Base-by-base conservation (phyloP, 1,140 invertebrate genomes). In the Armadillidium nasatum region DNA sequence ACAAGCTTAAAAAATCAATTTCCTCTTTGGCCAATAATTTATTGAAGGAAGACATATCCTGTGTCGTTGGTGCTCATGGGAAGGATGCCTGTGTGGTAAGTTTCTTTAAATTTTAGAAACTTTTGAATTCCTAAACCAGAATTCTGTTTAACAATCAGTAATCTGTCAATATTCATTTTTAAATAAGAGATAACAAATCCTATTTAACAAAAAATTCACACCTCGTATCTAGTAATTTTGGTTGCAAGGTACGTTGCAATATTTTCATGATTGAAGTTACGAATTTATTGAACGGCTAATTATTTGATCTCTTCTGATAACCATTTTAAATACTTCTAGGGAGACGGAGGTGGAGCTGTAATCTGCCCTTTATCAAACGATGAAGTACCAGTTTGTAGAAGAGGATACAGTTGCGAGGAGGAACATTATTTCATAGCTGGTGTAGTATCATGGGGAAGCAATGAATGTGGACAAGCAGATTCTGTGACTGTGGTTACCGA, bases 71-170 rank as follows among this genome's bases (percentile, higher is more conserved):
- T 15, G 71, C 44, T 7, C 69, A 73, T 73, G 77, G 77, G 10
- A 71, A 74, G 7, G 77, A 78, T 78, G 77, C 77, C 11, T 78
- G 77, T 66, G 50, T 76, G n/a, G 77, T 78, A 76, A 78, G 77
- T 72, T 43, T 7, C 23, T 23, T 11, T 68, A 33, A n/a, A n/a
- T n/a, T n/a, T n/a, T n/a, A n/a, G n/a, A n/a, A n/a, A n/a, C n/a
- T n/a, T n/a, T n/a, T n/a, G n/a, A n/a, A n/a, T n/a, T n/a, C n/a
- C n/a, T n/a, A n/a, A n/a, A n/a, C n/a, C n/a, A n/a, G n/a, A n/a
- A n/a, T n/a, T n/a, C n/a, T n/a, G n/a, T n/a, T n/a, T n/a, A n/a
- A n/a, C n/a, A n/a, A n/a, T n/a, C n/a, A n/a, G n/a, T n/a, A n/a
- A n/a, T n/a, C n/a, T n/a, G n/a, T n/a, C n/a, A n/a, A n/a, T n/a